Base-by-base conservation (phyloP, 1,140 invertebrate species). In the Sesamia nonagrioides region DNA sequence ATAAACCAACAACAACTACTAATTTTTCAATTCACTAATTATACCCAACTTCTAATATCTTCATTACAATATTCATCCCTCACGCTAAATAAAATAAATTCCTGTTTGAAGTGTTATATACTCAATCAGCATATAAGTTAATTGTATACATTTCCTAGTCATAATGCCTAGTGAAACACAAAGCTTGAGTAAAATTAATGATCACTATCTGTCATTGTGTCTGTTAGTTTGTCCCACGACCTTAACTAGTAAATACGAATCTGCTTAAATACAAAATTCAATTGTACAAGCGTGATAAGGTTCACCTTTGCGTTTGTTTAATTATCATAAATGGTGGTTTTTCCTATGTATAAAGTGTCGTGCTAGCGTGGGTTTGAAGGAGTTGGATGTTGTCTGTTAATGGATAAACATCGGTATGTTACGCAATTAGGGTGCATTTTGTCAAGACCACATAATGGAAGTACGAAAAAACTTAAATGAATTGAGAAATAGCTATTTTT, bases 261-360 rank as follows among this genome's bases (percentile, higher is more conserved):
- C 71, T 56, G 35, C 18, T 74, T 74, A 60, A 35, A 27, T 74
- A 68, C 63, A 68, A 74, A 74, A 74, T 74, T 74, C 71, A 74
- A 74, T 74, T 74, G 71, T 74, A 56, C 54, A 58, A 45, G 42
- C 50, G 33, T 56, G 71, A 74, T 74, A 74, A 74, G 54, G 71
- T 58, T 74, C 50, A 74, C 71, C 71, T 74, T 58, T 74, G 69
- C 50, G 48, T 54, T 56, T 72, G 52, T 54, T 50, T 72, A 74
- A 74, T 74, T 74, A 74, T 74, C 71, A 74, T 74, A 58, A 74
- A 74, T 56, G 54, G 60, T 60, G 71, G 71, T 74, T 74, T 74
- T 74, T 56, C 71, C 54, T 58, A 74, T 42, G 52, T 73, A 61
- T 61, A 61, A 61, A 45, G 63, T 68, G 63, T 68, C 33, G 42